Evolutionary conservation across 37 sponge, comb jelly and placozoan species (phyloP).

Genomic region (Hormiphora californensis): DNA sequence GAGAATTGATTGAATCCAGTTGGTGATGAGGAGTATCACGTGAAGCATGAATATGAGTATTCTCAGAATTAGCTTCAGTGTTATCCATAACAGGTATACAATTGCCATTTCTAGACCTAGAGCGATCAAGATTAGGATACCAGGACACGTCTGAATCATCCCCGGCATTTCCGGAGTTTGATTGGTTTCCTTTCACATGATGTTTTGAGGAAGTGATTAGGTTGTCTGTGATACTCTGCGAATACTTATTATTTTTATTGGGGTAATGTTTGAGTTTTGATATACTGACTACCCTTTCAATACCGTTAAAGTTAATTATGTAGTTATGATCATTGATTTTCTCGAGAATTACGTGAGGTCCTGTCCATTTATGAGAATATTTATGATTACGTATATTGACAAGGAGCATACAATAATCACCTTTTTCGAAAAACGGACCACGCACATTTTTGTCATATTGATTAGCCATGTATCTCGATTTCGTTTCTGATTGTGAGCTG

Average conservation of each 20-base stretch:
- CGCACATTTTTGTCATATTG: slow-evolving; percentile 25
- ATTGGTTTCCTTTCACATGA: no score
- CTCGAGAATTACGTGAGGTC: not conserved
- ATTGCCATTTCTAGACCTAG: no score
- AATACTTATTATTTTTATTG: not conserved
- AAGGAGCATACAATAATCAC: not conserved
- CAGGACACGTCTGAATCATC: no score
- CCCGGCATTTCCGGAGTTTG: no score
- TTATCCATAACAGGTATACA: no score
- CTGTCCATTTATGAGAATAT: not conserved
- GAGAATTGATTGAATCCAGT: no score
- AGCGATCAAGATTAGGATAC: no score
- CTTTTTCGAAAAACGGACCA: not conserved
- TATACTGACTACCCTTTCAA: not conserved
- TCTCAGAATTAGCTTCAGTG: no score
- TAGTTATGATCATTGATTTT: not conserved
- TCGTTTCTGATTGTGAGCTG: not conserved
- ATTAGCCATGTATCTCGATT: not conserved
- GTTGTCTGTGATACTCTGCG: no score
- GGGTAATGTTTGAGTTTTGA: not conserved
- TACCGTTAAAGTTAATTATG: not conserved
- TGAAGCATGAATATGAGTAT: no score
- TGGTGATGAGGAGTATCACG: no score
- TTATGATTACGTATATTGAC: slow-evolving; percentile 11
- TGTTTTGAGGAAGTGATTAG: no score